phyloP scores from a whole-genome alignment of 1,140 invertebrate genomes.

The Micrasema minimum region DNA sequence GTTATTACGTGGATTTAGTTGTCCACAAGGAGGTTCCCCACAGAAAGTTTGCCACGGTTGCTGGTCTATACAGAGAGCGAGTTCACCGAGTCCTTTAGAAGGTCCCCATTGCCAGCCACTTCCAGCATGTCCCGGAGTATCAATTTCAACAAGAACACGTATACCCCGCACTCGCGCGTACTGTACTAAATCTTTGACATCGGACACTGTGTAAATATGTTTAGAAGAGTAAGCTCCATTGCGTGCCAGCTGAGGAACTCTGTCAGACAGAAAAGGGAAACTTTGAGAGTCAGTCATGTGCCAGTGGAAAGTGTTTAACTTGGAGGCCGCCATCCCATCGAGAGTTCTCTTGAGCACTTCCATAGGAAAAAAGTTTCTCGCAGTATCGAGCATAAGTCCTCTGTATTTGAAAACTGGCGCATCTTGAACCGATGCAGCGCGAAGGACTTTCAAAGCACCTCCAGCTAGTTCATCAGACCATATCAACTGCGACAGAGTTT shows the following conservation, averaged over 20 bases:
- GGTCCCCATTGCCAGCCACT: slow-evolving; percentile 85
- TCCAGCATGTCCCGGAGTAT: slow-evolving; percentile 84
- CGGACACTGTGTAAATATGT: slow-evolving; percentile 74
- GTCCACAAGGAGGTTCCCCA: slow-evolving; percentile 85
- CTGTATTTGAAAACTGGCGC: slow-evolving; percentile 73
- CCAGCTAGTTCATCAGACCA: slow-evolving; percentile 77
- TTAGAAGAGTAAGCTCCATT: slow-evolving; percentile 80
- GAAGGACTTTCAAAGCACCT: slow-evolving; percentile 69
- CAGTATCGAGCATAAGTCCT: slow-evolving; percentile 81
- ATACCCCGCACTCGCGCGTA: slow-evolving; percentile 77
- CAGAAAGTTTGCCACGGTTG: slow-evolving; percentile 83
- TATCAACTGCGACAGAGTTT: slow-evolving; percentile 82
- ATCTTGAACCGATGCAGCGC: slow-evolving; percentile 70
- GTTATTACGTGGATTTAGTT: slow-evolving; percentile 82
- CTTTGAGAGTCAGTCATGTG: slow-evolving; percentile 87
- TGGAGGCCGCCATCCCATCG: slow-evolving; percentile 80
- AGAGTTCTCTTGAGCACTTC: slow-evolving; percentile 76
- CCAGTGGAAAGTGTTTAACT: slow-evolving; percentile 89
- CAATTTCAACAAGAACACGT: slow-evolving; percentile 78
- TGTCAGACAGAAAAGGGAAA: slow-evolving; percentile 78
- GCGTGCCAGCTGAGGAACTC: slow-evolving; percentile 76
- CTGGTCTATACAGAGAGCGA: slow-evolving; percentile 79
- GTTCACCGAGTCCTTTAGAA: slow-evolving; percentile 71
- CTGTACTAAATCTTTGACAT: slow-evolving; percentile 73
- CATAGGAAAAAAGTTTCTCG: slow-evolving; percentile 79